Percentiles rank a stretch among this genome's conserved stretches.
Conservation (phyloP, 2,113 vertebrate genomes). For the Zeus faber region DNA sequence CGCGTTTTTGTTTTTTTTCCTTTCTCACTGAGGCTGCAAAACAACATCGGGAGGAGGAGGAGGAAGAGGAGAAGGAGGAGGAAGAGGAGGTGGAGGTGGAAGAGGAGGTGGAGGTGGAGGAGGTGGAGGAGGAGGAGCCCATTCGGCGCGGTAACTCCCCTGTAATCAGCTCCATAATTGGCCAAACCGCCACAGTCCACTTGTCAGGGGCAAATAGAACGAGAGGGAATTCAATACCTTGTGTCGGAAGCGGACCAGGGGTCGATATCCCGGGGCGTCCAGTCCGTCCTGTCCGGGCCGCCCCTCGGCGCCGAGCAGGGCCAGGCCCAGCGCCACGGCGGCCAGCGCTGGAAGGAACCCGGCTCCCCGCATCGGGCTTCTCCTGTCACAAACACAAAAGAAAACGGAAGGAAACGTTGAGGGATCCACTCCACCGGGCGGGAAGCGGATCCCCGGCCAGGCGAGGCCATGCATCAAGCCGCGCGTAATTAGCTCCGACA, state of each 20-base stretch:
- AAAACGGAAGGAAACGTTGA: constrained; percentile 4
- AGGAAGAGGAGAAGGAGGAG: too few relatives aligned
- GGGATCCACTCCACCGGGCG: constrained; percentile 8
- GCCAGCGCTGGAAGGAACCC: constrained; percentile 58
- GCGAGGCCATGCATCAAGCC: constrained; percentile 57
- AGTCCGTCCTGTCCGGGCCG: constrained; percentile 64
- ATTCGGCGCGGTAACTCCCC: constrained; percentile 15
- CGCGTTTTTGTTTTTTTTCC: too few relatives aligned
- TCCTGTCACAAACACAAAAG: constrained; percentile 63
- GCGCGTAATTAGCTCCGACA: constrained; percentile 66
- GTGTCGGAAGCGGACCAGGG: constrained; percentile 76
- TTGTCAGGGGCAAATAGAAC: constrained; percentile 44
- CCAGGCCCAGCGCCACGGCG: constrained; percentile 59
- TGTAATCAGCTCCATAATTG: constrained; percentile 54
- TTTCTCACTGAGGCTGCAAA: too few relatives aligned
- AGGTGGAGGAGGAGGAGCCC: constrained; percentile 28
- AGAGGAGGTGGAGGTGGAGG: constrained; percentile 42
- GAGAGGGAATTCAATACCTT: constrained; percentile 72
- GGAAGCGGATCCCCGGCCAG: constrained; percentile 29
- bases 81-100: constrained; percentile 12
- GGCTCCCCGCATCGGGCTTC: constrained; percentile 67
- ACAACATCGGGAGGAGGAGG: too few relatives aligned
- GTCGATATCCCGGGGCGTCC: constrained; percentile 64
- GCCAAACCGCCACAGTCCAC: constrained; percentile 21
- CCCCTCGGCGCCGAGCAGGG: constrained; percentile 47